Conservation (phyloP, 2,888 invertebrate genomes). For the Epicampocera succincta region DNA sequence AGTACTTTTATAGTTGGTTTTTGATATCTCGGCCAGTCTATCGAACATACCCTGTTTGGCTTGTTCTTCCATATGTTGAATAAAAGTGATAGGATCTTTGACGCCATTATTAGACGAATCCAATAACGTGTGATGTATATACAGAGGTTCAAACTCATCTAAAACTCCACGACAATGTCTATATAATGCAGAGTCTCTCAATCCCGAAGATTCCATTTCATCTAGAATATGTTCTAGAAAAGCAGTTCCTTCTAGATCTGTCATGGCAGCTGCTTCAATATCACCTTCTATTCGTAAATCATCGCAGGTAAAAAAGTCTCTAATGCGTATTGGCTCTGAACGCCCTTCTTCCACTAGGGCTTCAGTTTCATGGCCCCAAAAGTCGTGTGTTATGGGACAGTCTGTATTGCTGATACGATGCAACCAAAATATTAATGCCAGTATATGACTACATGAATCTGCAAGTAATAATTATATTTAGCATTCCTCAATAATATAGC, state of each 20-base stretch:
- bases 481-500: too few relatives aligned
- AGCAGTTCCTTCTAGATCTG: slow-evolving; percentile 73
- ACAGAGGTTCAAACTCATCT: slow-evolving; percentile 79
- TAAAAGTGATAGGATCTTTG: slow-evolving; percentile 76
- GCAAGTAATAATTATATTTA: background rate
- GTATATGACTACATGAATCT: slow-evolving; percentile 77
- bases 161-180: slow-evolving; percentile 78
- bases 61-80: slow-evolving; percentile 78
- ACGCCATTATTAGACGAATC: slow-evolving; percentile 77
- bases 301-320: slow-evolving; percentile 76
- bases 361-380: slow-evolving; percentile 79
- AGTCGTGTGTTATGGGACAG: slow-evolving; percentile 73
- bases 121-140: slow-evolving; percentile 79
- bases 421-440: slow-evolving; percentile 79
- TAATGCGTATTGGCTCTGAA: slow-evolving; percentile 73
- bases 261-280: slow-evolving; percentile 72
- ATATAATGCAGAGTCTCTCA: slow-evolving; percentile 77
- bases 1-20: slow-evolving; percentile 77
- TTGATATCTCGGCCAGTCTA: slow-evolving; percentile 76
- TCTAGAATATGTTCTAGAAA: slow-evolving; percentile 78
- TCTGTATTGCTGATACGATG: slow-evolving; percentile 76
- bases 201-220: slow-evolving; percentile 77
- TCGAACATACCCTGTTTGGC: slow-evolving; percentile 78
- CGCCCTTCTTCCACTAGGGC: slow-evolving; percentile 74
- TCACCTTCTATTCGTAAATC: slow-evolving; percentile 75